Base-by-base conservation (phyloP, 1,140 invertebrate genomes). In the Diploscapter pachys region DNA sequence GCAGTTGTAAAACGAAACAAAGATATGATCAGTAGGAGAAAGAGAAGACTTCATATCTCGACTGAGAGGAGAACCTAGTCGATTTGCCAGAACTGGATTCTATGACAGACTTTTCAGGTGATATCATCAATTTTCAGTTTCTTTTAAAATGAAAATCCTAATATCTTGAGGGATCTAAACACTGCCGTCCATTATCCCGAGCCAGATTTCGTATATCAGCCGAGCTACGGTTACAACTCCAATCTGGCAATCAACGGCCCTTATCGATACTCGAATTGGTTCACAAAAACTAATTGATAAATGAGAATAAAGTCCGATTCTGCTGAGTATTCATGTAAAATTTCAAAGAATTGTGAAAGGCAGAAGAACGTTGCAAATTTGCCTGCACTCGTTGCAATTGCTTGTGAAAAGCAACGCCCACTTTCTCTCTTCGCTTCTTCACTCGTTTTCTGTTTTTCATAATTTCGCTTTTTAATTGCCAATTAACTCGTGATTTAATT, bases 211-310 rank as follows among this genome's bases (percentile, higher is more conserved):
- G 66, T 48, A n/a, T 68, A 68, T 53, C 56, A 68, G 11, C 66
- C 66, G 11, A 68, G 52, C 52, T 68, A 68, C 48, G 66, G 66
- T 6, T 68, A 68, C 48, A 68, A 68, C 50, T 2, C 66, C 6
- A 68, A 68, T 53, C 66, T 68, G 57, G 52, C 66, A 5, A 48
- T 55, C 13, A 31, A 68, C 48, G 57, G 57, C 11, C 66, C 66
- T 65, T 68, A 68, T 68, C 48, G 66, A 52, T 68, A 68, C 50
- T 55, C 52, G n/a, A 68, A 68, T 55, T 68, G 53, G 53, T 68
- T 68, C 66, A 68, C 49, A 5, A 68, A 68, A 55, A 68, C 53
- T 55, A 68, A 68, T 48, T 59, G 31, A 59, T 59, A 59, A 59
- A 31, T 31, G 31, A 31, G 31, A 31, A 31, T 31, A 31, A 31